Conservation (phyloP, 1,140 invertebrate species). For the Orussus abietinus region DNA sequence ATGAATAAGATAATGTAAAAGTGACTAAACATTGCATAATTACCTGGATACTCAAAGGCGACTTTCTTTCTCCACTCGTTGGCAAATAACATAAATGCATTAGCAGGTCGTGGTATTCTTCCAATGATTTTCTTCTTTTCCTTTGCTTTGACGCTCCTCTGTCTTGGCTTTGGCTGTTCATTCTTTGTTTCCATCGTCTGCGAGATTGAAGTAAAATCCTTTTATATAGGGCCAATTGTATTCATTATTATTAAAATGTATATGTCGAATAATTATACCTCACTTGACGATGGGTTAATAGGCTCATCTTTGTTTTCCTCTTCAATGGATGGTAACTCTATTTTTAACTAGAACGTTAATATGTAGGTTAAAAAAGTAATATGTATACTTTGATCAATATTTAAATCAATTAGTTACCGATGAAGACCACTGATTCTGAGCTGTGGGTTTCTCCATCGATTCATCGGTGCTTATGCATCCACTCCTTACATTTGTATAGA, state of each 20-base stretch:
- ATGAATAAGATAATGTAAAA: constrained; percentile 1
- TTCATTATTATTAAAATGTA: too few species aligned
- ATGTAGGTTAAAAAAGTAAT: too few species aligned
- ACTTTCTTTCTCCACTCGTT: constrained; percentile 52
- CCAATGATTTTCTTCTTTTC: neutral
- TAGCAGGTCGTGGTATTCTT: constrained; percentile 4
- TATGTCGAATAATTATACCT: too few species aligned
- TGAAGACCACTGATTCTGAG: neutral
- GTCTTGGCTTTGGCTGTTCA: constrained; percentile 5
- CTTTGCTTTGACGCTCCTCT: constrained; percentile 6
- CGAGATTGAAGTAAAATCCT: neutral
- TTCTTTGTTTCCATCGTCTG: neutral
- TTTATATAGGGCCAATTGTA: too few species aligned
- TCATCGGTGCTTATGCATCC: neutral
- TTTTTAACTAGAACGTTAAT: too few species aligned
- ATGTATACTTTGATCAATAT: too few species aligned
- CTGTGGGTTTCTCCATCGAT: neutral
- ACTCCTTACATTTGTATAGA: constrained; percentile 5
- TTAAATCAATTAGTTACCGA: neutral
- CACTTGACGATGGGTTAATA: constrained; percentile 31
- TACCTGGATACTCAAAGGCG: constrained; percentile 46
- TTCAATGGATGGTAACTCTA: too few species aligned
- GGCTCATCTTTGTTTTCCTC: too few species aligned
- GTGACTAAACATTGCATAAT: constrained; percentile 5
- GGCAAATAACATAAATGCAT: constrained; percentile 57